Percentiles rank a stretch among this genome's conserved stretches.
These are phyloP conservation scores for Argentina silus DNA, from an alignment of 2,797 vertebrate species.

Conservation along the genomic window DNA sequence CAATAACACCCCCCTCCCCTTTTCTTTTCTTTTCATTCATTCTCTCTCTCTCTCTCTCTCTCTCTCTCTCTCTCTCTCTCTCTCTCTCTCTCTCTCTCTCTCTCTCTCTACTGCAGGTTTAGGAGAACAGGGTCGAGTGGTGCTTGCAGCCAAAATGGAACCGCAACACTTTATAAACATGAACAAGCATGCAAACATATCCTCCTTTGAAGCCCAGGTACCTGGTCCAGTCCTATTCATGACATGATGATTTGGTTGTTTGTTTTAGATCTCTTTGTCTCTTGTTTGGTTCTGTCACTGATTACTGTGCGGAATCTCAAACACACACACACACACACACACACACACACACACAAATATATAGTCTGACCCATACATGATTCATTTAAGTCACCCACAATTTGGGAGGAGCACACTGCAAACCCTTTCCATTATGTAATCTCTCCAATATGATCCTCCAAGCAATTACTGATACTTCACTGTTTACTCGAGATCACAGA, in stretches of 20 bases:
- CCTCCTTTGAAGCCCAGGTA: background rate
- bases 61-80: conserved; percentile 1
- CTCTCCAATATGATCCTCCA: conserved; percentile 12
- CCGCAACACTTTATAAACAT: background rate
- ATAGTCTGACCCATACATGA: background rate
- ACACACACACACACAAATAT: background rate
- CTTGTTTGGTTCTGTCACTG: background rate
- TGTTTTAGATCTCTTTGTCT: background rate
- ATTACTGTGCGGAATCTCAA: background rate
- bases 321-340: conserved; percentile 9
- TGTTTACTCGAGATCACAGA: conserved; percentile 20
- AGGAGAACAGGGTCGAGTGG: background rate
- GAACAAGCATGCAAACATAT: background rate
- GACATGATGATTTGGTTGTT: background rate
- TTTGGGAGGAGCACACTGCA: background rate
- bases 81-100: conserved; percentile 7
- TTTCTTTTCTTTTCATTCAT: background rate
- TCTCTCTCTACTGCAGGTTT: background rate
- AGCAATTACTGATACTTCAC: conserved; percentile 26
- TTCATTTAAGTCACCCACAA: background rate
- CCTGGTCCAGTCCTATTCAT: no score
- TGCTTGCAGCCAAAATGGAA: background rate
- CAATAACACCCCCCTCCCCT: background rate
- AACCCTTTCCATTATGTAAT: conserved; percentile 39
- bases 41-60: background rate